A percentile compares a stretch with the other conserved stretches of the same genome.
Evolutionary conservation across 2,888 invertebrate species (phyloP).

Genomic region (Spodoptera littoralis): DNA sequence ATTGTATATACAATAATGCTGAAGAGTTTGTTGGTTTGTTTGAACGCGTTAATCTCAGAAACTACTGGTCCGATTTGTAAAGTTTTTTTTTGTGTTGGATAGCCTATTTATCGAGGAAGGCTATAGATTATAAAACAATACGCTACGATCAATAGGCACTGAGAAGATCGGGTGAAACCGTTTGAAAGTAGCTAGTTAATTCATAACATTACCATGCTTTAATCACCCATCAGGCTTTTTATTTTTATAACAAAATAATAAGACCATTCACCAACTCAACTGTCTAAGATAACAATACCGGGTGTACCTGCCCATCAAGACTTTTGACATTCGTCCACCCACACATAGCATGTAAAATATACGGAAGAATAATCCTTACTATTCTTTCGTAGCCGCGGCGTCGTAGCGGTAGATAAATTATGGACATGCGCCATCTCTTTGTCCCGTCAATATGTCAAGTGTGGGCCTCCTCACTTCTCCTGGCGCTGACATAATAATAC

Average conservation of each 20-base stretch:
- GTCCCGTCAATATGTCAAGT: constrained; percentile 87
- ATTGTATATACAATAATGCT: too few relatives aligned
- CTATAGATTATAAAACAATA: too few relatives aligned
- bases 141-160: too few relatives aligned
- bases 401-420: constrained; percentile 78
- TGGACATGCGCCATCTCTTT: constrained; percentile 78
- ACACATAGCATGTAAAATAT: constrained; percentile 31
- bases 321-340: constrained; percentile 42
- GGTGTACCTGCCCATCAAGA: constrained; percentile 16
- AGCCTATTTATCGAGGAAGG: too few relatives aligned
- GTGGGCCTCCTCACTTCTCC: constrained; percentile 70
- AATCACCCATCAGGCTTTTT: too few relatives aligned
- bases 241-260: neutral
- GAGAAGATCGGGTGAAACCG: too few relatives aligned
- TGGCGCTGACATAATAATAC: constrained; percentile 76
- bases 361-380: constrained; percentile 68
- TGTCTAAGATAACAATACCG: constrained; percentile 13
- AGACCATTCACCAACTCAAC: neutral
- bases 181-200: too few relatives aligned
- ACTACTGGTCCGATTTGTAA: too few relatives aligned
- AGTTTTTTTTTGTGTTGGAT: too few relatives aligned
- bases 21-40: too few relatives aligned
- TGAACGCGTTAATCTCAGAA: too few relatives aligned
- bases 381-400: constrained; percentile 63
- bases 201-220: too few relatives aligned